These are phyloP conservation scores for Dorcus hopei DNA, from an alignment of 2,888 invertebrate genomes.

Conservation along the genomic window DNA sequence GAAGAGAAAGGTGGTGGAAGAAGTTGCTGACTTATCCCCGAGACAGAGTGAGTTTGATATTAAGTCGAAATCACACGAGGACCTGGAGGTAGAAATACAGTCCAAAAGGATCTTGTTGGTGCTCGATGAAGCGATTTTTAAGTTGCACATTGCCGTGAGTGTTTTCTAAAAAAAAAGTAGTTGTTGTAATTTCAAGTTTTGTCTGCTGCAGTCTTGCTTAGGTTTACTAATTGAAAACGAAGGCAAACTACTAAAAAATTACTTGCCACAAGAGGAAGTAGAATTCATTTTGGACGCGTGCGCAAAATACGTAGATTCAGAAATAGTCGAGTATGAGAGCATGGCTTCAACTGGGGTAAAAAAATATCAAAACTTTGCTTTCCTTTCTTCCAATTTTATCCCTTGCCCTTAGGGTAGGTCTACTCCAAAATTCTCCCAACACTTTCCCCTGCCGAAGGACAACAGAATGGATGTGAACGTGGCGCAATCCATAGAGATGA, in stretches of 20 bases:
- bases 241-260: slow-evolving; percentile 20
- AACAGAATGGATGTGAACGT: background rate
- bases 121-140: slow-evolving; percentile 51
- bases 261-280: slow-evolving; percentile 14
- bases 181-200: background rate
- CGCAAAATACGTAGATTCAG: slow-evolving; percentile 11
- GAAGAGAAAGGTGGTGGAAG: background rate
- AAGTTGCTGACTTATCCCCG: background rate
- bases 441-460: background rate
- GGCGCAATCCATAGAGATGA: background rate
- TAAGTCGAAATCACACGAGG: slow-evolving; percentile 20
- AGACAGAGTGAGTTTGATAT: slow-evolving; percentile 9
- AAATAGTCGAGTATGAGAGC: background rate
- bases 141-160: slow-evolving; percentile 49
- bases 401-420: too few relatives aligned
- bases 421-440: too few relatives aligned
- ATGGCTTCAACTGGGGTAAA: too few relatives aligned
- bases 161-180: background rate
- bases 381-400: background rate
- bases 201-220: slow-evolving; percentile 17
- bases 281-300: slow-evolving; percentile 23
- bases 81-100: slow-evolving; percentile 56
- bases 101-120: slow-evolving; percentile 55
- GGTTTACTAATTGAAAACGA: slow-evolving; percentile 19
- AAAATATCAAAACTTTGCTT: background rate